Conservation (phyloP, 2,888 invertebrate genomes). For the Pheosia tremula region DNA sequence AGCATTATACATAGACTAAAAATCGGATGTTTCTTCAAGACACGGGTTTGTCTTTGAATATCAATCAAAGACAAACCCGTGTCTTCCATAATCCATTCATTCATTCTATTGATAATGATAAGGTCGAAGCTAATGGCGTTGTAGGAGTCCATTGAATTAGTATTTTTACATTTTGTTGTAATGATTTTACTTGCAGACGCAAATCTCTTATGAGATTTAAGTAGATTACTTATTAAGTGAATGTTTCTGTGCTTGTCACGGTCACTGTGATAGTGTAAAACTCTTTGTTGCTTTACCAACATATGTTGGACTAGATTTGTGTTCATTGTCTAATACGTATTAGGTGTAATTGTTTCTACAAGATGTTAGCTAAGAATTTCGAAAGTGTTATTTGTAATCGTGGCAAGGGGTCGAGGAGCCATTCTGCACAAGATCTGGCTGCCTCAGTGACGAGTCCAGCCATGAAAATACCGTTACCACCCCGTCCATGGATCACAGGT, state of each 20-base stretch:
- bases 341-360: slow-evolving; percentile 38
- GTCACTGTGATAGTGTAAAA: slow-evolving; percentile 50
- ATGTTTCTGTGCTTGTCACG: slow-evolving; percentile 47
- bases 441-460: slow-evolving; percentile 63
- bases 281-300: slow-evolving; percentile 63
- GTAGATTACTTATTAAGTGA: slow-evolving; percentile 55
- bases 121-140: slow-evolving; percentile 64
- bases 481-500: slow-evolving; percentile 80
- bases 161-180: slow-evolving; percentile 71
- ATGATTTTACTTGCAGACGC: slow-evolving; percentile 74
- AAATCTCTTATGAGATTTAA: slow-evolving; percentile 74
- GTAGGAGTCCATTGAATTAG: slow-evolving; percentile 54
- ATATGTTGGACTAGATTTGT: slow-evolving; percentile 70
- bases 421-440: slow-evolving; percentile 74
- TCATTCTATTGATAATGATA: slow-evolving; percentile 33
- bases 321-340: slow-evolving; percentile 50
- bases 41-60: background rate
- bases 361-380: slow-evolving; percentile 59
- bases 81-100: slow-evolving; percentile 9
- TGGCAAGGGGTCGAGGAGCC: slow-evolving; percentile 64
- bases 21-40: too few species aligned
- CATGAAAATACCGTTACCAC: slow-evolving; percentile 81
- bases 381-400: slow-evolving; percentile 46
- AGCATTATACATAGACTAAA: too few species aligned
- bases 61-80: too few species aligned